Percentiles rank a stretch among this genome's conserved stretches.
Conservation (phyloP, 2,797 vertebrate species). For the Setipinna tenuifilis region DNA sequence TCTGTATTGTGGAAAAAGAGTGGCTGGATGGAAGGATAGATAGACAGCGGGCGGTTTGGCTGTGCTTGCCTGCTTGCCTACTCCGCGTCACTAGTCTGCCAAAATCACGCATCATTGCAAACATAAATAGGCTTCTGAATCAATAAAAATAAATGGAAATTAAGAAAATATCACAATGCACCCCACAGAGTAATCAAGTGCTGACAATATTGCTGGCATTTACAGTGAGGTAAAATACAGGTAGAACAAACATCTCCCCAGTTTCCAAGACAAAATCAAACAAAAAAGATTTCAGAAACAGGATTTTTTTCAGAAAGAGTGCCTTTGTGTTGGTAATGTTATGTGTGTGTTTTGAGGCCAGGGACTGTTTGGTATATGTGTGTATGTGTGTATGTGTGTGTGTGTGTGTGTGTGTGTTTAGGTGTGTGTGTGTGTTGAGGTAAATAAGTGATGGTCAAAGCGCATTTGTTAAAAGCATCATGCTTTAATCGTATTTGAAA, state of each 20-base stretch:
- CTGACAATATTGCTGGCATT: background rate
- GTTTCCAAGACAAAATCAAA: background rate
- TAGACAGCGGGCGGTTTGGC: background rate
- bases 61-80: background rate
- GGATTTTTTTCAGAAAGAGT: background rate
- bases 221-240: background rate
- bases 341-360: too few relatives aligned
- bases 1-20: background rate
- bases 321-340: background rate
- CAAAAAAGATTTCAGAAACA: background rate
- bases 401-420: slow-evolving; percentile 26
- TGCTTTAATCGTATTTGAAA: slow-evolving; percentile 56
- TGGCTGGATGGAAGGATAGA: background rate
- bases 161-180: background rate
- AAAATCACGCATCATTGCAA: background rate
- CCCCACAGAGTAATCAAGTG: background rate
- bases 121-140: slow-evolving; percentile 1
- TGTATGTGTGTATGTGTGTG: background rate
- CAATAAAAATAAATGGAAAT: background rate
- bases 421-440: slow-evolving; percentile 7
- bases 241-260: background rate
- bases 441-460: slow-evolving; percentile 42
- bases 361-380: too few relatives aligned
- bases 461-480: slow-evolving; percentile 53
- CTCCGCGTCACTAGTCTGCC: background rate